phyloP scores from a whole-genome alignment of 2,113 vertebrate genomes.

The Equus quagga region DNA sequence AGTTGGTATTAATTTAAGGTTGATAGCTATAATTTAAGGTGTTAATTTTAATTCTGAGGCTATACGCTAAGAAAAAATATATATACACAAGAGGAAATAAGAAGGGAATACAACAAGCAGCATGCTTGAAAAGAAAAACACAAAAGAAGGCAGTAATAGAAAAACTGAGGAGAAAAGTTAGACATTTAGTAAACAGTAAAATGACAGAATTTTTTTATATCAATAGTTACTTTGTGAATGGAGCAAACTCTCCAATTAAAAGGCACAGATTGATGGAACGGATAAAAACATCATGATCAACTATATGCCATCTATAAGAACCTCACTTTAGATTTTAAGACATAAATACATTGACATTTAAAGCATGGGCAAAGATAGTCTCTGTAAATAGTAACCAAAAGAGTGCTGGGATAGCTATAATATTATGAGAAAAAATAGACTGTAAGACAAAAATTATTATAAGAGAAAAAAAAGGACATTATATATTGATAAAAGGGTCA shows the following conservation, averaged over 20 bases:
- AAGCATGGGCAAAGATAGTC: background rate
- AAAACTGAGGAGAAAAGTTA: background rate
- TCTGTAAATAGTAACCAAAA: too few species aligned
- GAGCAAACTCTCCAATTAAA: background rate
- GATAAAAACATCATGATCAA: too few species aligned
- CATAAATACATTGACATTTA: background rate
- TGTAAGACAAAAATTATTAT: too few species aligned
- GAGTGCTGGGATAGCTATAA: too few species aligned
- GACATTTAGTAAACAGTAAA: background rate
- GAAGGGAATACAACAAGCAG: background rate
- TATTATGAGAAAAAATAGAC: too few species aligned
- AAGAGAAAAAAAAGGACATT: too few species aligned
- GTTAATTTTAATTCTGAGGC: background rate
- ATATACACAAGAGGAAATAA: background rate
- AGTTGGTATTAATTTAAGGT: background rate
- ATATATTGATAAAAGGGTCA: too few species aligned
- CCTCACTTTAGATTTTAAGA: background rate
- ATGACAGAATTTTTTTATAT: background rate
- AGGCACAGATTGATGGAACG: background rate
- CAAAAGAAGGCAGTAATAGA: background rate
- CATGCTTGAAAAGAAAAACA: background rate
- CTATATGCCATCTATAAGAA: background rate
- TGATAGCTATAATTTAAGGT: background rate
- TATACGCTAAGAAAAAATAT: background rate
- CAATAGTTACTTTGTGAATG: background rate